Evolutionary conservation across 2,797 vertebrate genomes (phyloP).

Genomic region (Trachurus trachurus): DNA sequence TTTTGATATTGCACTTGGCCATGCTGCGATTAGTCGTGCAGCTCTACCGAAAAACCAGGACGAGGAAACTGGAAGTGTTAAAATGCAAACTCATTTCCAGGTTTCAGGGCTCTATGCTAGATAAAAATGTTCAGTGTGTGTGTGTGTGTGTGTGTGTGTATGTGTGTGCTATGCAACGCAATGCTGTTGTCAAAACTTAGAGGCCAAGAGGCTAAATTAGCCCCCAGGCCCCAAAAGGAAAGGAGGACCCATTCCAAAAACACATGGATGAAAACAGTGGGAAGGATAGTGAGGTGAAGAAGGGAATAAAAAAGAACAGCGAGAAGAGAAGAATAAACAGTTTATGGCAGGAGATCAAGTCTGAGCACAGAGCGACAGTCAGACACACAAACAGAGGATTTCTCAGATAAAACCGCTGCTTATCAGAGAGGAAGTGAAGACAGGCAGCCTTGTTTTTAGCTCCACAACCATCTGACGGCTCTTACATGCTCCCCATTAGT

Average conservation of each 20-base stretch:
- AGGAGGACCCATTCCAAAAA: constrained; percentile 16
- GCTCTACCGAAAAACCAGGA: too few species aligned
- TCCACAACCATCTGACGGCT: not conserved
- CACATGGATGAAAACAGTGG: constrained; percentile 51
- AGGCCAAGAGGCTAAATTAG: constrained; percentile 54
- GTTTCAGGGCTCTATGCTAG: not conserved
- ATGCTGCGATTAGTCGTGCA: too few species aligned
- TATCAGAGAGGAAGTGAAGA: constrained; percentile 5
- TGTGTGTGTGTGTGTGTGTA: too few species aligned
- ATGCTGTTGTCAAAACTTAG: constrained; percentile 25
- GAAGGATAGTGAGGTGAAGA: constrained; percentile 14
- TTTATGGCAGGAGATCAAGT: constrained; percentile 38
- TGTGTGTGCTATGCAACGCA: not conserved
- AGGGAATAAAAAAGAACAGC: constrained; percentile 8
- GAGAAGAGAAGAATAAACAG: constrained; percentile 26
- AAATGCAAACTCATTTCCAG: too few species aligned
- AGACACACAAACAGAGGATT: constrained; percentile 32
- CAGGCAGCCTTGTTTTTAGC: constrained; percentile 8
- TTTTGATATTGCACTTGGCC: too few species aligned
- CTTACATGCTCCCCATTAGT: not conserved
- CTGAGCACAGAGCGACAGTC: constrained; percentile 30
- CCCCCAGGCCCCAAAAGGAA: constrained; percentile 18
- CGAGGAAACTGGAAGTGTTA: too few species aligned
- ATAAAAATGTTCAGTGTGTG: not conserved
- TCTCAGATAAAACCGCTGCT: constrained; percentile 9